Evolutionary conservation across 2,888 invertebrate genomes (phyloP), one percentile per base, ranked within the genome.

Genomic region (Zaprionus bogoriensis): DNA sequence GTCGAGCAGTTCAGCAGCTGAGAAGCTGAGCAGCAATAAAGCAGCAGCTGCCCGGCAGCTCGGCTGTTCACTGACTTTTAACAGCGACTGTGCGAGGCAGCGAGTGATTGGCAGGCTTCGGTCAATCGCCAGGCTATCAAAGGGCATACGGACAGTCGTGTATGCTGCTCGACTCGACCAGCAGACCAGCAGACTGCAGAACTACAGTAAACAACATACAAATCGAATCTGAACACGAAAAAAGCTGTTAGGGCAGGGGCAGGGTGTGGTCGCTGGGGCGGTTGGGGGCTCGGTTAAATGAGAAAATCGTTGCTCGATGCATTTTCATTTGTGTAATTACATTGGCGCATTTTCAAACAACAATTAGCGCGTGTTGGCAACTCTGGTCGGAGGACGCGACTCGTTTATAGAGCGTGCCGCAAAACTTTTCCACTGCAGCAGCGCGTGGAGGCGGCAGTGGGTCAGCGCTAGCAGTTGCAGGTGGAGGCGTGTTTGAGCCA

Each of bases 271-370:
- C n/a, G n/a, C n/a, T n/a, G n/a, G 32, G 14, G 14, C 5, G 3
- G 14, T 2, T 6, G 6, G 28, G n/a, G 3, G 4, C 2, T 1
- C 9, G 27, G 32, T 14, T 32, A 14, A 32, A 32, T 32, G 32
- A 14, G 32, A 32, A n/a, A 32, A 32, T 7, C 32, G 30, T n/a
- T 46, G 38, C 41, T 46, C 63, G 23, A 67, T 74, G 77, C 75
- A 67, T 70, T 75, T 74, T 75, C 77, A 78, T 78, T 78, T 80
- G 75, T 75, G 80, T 77, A 81, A 80, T 81, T 79, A 80, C 75
- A 79, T 79, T 79, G 75, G 61, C 65, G 82, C 77, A 75, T 77
- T 82, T 68, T 64, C 65, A 71, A 79, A 82, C 79, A 80, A 80
- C 80, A 80, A 82, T 82, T 79, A 79, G 75, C 70, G 81, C 66